Conservation (phyloP, 2,888 invertebrate species). For the Timandra comae region DNA sequence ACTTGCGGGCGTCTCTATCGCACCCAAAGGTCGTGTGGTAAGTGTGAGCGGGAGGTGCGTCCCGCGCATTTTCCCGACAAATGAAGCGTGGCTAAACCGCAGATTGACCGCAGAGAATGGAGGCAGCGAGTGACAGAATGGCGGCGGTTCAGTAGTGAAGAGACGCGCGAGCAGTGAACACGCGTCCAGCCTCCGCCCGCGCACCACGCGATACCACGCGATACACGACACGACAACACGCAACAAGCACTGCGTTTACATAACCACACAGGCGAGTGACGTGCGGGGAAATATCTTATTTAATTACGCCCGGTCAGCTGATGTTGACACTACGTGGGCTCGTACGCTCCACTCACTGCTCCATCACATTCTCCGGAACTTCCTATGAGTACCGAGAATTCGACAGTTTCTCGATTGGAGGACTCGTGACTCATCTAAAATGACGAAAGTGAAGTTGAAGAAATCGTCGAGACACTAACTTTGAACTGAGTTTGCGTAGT, state of each 20-base stretch:
- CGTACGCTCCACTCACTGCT: slow-evolving; percentile 3
- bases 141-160: slow-evolving; percentile 71
- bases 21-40: slow-evolving; percentile 17
- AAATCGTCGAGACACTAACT: slow-evolving; percentile 40
- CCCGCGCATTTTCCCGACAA: slow-evolving; percentile 73
- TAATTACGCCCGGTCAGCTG: slow-evolving; percentile 53
- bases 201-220: slow-evolving; percentile 29
- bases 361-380: slow-evolving; percentile 32
- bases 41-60: slow-evolving; percentile 48
- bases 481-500: slow-evolving; percentile 30
- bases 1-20: slow-evolving; percentile 59
- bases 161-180: slow-evolving; percentile 58
- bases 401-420: slow-evolving; percentile 35
- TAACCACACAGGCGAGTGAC: slow-evolving; percentile 27
- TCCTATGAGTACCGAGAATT: slow-evolving; percentile 41
- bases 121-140: slow-evolving; percentile 76
- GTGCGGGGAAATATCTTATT: slow-evolving; percentile 49
- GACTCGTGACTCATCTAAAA: slow-evolving; percentile 68
- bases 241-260: slow-evolving; percentile 25
- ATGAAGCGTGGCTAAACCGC: slow-evolving; percentile 77
- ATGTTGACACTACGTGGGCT: slow-evolving; percentile 43
- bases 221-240: slow-evolving; percentile 21
- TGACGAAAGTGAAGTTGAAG: slow-evolving; percentile 75
- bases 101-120: slow-evolving; percentile 78
- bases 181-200: slow-evolving; percentile 46